Base-by-base conservation (phyloP, 2,888 invertebrate species). In the Flexamia atlantica region DNA sequence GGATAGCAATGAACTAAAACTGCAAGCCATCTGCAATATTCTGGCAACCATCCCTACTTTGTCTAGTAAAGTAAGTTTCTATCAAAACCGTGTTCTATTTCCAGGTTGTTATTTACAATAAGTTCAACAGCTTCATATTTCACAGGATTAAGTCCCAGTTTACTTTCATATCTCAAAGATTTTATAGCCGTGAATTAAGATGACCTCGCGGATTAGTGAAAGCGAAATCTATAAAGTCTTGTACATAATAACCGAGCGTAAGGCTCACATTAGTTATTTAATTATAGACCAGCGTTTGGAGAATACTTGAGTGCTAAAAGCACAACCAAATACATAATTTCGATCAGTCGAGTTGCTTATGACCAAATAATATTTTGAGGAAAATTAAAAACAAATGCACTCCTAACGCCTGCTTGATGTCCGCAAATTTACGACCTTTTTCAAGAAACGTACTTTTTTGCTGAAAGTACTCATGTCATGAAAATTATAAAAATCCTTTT, bases 61-160 rank as follows among this genome's bases (percentile, higher is more conserved):
- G 72, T 72, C 32, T n/a, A 57, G 32, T 57, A 79, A 79, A 79
- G 79, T 50, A 79, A n/a, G 36, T 32, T 32, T 20, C 76, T 50
- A 79, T 79, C 53, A 76, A 50, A 72, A 57, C 30, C n/a, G 14
- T 10, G 79, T 36, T 50, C 79, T 79, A 79, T 79, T 79, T 36
- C 53, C 12, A 57, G 79, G 9, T 7, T 25, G 10, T 53, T 57
- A 57, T 79, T 46, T 57, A 57, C 79, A 53, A 79, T 76, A 57
- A 57, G 57, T 53, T 20, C 79, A 57, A 32, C 53, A 28, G 23
- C 42, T 23, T 36, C n/a, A 40, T 32, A 0, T 20, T 20, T 40
- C 72, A 72, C 50, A 3, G 76, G 76, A 76, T 76, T 46, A 46
- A 46, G 50, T 25, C 4, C 40, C 20, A 40, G 70, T 70, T 70